Evolutionary conservation across 2,113 vertebrate genomes (phyloP).

Genomic region (Paedocypris sp.): DNA sequence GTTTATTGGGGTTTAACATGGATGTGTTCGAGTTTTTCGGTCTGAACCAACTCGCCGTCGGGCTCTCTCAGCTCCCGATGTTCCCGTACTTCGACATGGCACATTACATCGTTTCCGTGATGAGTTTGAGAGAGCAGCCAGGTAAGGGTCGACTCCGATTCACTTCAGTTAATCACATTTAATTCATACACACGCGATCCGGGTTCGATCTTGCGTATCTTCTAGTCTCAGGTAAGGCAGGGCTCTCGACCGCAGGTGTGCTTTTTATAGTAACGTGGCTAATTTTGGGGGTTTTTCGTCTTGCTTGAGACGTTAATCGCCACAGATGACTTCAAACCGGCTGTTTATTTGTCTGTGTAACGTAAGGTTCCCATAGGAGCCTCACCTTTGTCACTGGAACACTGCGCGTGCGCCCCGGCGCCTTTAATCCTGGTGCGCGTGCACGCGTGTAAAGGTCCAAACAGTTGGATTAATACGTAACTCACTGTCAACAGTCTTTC

Average conservation of each 20-base stretch:
- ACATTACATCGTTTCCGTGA: slow-evolving; percentile 77
- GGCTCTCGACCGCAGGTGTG: too few species aligned
- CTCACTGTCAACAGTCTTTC: background rate
- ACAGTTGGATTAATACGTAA: background rate
- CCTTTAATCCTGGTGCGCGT: background rate
- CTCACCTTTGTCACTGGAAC: background rate
- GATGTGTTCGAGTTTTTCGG: slow-evolving; percentile 42
- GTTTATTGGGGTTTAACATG: slow-evolving; percentile 34
- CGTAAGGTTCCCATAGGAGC: too few species aligned
- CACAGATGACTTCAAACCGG: too few species aligned
- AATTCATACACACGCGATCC: too few species aligned
- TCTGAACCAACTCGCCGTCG: slow-evolving; percentile 61
- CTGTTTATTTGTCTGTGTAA: too few species aligned
- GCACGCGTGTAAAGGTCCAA: background rate
- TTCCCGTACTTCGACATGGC: slow-evolving; percentile 90
- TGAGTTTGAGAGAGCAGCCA: slow-evolving; percentile 76
- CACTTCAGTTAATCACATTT: background rate
- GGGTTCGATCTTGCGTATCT: too few species aligned
- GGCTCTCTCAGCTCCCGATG: slow-evolving; percentile 74
- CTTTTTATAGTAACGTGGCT: too few species aligned
- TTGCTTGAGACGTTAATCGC: too few species aligned
- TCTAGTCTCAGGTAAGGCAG: too few species aligned
- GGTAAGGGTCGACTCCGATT: slow-evolving; percentile 65
- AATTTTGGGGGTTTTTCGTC: too few species aligned
- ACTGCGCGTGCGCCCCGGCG: background rate